A percentile compares a stretch with the other conserved stretches of the same genome.
phyloP scores from a whole-genome alignment of 2,888 invertebrate species.

The Gymnoscelis rufifasciata region DNA sequence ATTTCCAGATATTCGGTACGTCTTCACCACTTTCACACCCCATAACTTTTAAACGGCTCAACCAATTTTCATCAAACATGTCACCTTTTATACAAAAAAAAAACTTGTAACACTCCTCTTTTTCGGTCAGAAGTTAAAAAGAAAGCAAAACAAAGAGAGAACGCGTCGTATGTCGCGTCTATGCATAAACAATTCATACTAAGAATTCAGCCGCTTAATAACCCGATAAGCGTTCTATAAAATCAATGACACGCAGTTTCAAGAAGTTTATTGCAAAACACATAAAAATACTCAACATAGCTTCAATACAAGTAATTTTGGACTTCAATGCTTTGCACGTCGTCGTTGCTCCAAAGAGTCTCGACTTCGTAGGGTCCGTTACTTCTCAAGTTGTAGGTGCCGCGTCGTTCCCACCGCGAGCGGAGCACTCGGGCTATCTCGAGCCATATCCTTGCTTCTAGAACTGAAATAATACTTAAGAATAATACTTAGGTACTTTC shows the following conservation, averaged over 20 bases:
- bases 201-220: too few relatives aligned
- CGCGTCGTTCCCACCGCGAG: slow-evolving; percentile 53
- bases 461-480: slow-evolving; percentile 24
- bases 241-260: not conserved
- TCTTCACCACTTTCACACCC: too few relatives aligned
- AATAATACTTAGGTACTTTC: too few relatives aligned
- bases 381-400: slow-evolving; percentile 28
- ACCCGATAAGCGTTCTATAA: not conserved
- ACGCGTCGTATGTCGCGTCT: too few relatives aligned
- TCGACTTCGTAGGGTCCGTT: slow-evolving; percentile 47
- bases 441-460: slow-evolving; percentile 62
- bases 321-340: slow-evolving; percentile 63
- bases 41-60: too few relatives aligned
- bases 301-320: slow-evolving; percentile 56
- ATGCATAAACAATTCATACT: too few relatives aligned
- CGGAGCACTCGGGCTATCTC: slow-evolving; percentile 57
- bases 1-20: too few relatives aligned
- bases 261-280: not conserved
- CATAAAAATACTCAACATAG: not conserved
- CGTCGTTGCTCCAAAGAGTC: slow-evolving; percentile 64
- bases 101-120: too few relatives aligned
- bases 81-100: too few relatives aligned
- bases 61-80: too few relatives aligned
- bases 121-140: too few relatives aligned
- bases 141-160: too few relatives aligned